These are phyloP conservation scores for Melipona beecheii DNA, from an alignment of 2,888 invertebrate species.

Conservation along the genomic window DNA sequence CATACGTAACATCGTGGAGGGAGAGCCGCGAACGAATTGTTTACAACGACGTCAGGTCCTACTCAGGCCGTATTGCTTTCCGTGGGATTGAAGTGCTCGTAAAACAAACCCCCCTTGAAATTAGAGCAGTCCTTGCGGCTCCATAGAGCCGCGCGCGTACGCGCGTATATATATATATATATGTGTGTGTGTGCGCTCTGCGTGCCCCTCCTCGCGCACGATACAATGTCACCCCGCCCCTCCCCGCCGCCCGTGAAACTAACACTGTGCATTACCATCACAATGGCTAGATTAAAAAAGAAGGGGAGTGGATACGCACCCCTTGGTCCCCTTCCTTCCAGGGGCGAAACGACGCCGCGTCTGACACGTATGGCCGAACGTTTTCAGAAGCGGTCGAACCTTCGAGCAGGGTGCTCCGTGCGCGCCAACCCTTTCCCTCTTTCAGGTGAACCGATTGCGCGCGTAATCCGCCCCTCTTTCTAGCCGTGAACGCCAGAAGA, in stretches of 20 bases:
- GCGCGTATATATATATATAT: too few relatives aligned
- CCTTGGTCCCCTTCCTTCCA: conserved; percentile 47
- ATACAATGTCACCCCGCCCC: conserved; percentile 68
- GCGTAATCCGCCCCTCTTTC: conserved; percentile 60
- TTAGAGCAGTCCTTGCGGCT: conserved; percentile 77
- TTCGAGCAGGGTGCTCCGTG: conserved; percentile 36
- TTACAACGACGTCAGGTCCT: conserved; percentile 73
- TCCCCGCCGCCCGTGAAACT: conserved; percentile 74
- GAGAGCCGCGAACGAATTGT: conserved; percentile 59
- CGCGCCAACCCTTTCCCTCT: conserved; percentile 56
- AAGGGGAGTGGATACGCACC: conserved; percentile 68
- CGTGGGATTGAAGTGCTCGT: conserved; percentile 78
- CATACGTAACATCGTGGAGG: neutral
- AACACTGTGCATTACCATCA: conserved; percentile 81
- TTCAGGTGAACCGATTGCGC: conserved; percentile 73
- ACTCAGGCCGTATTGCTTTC: conserved; percentile 75
- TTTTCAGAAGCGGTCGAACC: conserved; percentile 69
- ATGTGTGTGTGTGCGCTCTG: too few relatives aligned
- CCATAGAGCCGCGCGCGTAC: conserved; percentile 44
- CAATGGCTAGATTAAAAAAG: conserved; percentile 79
- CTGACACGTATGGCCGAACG: conserved; percentile 73
- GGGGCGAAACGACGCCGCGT: conserved; percentile 64
- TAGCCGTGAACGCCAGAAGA: conserved; percentile 10
- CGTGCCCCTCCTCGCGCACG: conserved; percentile 63
- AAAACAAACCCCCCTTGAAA: conserved; percentile 79